Conservation (phyloP, 2,888 invertebrate species). For the Clepsis dumicolana region DNA sequence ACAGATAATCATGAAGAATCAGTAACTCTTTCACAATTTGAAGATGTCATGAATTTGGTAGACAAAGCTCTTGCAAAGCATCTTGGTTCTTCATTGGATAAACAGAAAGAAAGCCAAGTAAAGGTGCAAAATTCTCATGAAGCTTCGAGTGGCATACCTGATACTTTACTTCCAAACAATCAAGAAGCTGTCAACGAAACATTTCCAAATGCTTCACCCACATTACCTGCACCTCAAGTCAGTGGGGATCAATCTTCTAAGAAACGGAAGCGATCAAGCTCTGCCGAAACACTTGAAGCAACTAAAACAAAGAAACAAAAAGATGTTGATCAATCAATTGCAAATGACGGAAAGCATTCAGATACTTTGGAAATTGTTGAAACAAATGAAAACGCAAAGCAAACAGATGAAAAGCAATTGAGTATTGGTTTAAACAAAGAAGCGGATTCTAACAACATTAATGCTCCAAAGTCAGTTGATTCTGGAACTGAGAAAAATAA, state of each 20-base stretch:
- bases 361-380: slow-evolving; percentile 24
- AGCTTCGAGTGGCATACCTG: slow-evolving; percentile 58
- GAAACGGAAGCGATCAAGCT: slow-evolving; percentile 22
- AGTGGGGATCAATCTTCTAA: slow-evolving; percentile 16
- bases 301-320: not conserved
- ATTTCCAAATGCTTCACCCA: not conserved
- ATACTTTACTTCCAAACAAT: slow-evolving; percentile 73
- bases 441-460: not conserved
- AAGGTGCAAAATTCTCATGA: slow-evolving; percentile 25
- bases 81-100: slow-evolving; percentile 28
- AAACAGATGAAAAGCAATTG: not conserved
- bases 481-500: not conserved
- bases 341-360: slow-evolving; percentile 15
- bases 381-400: slow-evolving; percentile 25
- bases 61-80: slow-evolving; percentile 34
- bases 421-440: slow-evolving; percentile 3
- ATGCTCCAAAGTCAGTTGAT: not conserved
- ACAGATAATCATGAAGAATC: slow-evolving; percentile 43
- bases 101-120: slow-evolving; percentile 34
- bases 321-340: not conserved
- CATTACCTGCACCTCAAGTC: not conserved
- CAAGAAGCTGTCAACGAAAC: slow-evolving; percentile 61
- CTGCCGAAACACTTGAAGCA: slow-evolving; percentile 39
- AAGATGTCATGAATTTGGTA: slow-evolving; percentile 38
- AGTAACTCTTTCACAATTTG: slow-evolving; percentile 28